These are phyloP conservation scores for Puntigrus tetrazona DNA, from an alignment of 2,113 vertebrate species.

Conservation along the genomic window DNA sequence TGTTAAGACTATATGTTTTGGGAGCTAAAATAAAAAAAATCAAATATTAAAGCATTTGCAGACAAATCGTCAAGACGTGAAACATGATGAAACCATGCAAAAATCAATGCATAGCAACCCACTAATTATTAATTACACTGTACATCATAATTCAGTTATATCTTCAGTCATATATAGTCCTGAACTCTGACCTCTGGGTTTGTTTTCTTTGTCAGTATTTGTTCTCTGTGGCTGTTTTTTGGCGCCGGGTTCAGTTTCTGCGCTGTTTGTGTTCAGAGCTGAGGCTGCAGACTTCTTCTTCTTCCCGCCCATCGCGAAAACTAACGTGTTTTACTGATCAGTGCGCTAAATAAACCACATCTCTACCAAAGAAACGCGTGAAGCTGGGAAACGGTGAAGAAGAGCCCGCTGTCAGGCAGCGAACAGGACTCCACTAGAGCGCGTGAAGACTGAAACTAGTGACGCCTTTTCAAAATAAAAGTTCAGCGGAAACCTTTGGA, in stretches of 20 bases:
- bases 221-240: constrained; percentile 69
- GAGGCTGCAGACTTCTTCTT: constrained; percentile 85
- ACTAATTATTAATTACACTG: neutral
- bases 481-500: neutral
- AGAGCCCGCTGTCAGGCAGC: neutral
- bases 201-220: constrained; percentile 67
- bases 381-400: neutral
- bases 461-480: constrained; percentile 45
- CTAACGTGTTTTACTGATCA: neutral
- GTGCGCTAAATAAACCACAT: neutral
- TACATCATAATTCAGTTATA: neutral
- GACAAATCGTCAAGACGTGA: neutral
- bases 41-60: neutral
- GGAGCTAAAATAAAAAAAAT: constrained; percentile 76
- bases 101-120: neutral
- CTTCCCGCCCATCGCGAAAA: constrained; percentile 84
- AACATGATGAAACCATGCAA: neutral
- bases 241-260: constrained; percentile 60
- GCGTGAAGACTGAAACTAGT: neutral
- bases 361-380: neutral
- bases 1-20: constrained; percentile 90
- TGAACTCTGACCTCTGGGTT: constrained; percentile 69
- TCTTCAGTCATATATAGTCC: too few relatives aligned
- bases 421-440: neutral
- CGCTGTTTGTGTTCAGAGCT: constrained; percentile 24